Evolutionary conservation across 2,888 invertebrate genomes (phyloP).

Genomic region (Scelioninae gen. 2): DNA sequence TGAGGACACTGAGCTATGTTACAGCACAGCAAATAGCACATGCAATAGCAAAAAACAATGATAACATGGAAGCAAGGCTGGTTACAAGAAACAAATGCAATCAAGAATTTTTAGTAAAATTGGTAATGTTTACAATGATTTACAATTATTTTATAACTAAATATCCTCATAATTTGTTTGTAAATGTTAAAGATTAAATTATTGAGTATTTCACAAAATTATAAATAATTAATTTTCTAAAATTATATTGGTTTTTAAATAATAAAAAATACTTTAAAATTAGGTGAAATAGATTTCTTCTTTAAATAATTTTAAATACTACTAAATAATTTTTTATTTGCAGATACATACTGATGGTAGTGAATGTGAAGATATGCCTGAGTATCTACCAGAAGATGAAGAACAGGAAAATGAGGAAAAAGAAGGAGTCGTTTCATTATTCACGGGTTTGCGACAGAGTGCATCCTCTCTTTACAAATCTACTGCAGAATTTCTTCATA

Average conservation of each 20-base stretch:
- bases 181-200: no score
- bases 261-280: no score
- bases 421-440: conserved; percentile 74
- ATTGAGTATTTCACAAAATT: no score
- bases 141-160: no score
- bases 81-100: conserved; percentile 74
- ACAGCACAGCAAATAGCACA: conserved; percentile 74
- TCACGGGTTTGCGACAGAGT: conserved; percentile 73
- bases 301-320: no score
- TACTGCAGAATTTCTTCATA: conserved; percentile 72
- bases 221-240: no score
- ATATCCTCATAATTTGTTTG: no score
- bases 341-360: conserved; percentile 68
- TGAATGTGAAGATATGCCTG: conserved; percentile 71
- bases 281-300: no score
- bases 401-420: conserved; percentile 71
- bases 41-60: conserved; percentile 72
- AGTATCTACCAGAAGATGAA: conserved; percentile 72
- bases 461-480: conserved; percentile 73
- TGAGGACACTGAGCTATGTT: conserved; percentile 73
- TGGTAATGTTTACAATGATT: conserved; percentile 66
- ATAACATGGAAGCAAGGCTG: conserved; percentile 73
- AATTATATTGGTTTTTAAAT: no score
- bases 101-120: conserved; percentile 73
- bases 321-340: no score